phyloP scores from a whole-genome alignment of 2,113 vertebrate genomes.

The Vulpes vulpes region DNA sequence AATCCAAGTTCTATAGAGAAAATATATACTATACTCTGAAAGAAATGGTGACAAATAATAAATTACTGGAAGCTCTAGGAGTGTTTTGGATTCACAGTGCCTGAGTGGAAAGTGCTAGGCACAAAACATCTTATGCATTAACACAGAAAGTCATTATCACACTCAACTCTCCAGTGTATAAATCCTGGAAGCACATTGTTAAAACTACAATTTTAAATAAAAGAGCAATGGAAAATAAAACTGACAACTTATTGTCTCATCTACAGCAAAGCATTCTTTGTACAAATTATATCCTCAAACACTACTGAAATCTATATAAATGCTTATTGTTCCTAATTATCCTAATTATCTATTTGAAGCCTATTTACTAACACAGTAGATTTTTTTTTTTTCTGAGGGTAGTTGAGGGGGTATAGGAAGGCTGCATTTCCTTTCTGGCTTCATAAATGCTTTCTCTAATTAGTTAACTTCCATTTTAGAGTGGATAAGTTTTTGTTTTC shows the following conservation, averaged over 20 bases:
- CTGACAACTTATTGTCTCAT: background rate
- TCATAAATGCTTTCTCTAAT: conserved; percentile 51
- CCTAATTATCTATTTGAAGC: conserved; percentile 7
- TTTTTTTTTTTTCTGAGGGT: background rate
- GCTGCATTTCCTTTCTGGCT: conserved; percentile 32
- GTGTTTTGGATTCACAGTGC: background rate
- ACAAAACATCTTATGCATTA: background rate
- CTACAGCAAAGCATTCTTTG: background rate
- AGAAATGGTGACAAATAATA: background rate
- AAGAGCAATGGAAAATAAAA: background rate
- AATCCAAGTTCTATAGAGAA: background rate
- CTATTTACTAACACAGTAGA: background rate
- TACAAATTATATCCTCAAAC: background rate
- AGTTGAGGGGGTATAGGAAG: background rate
- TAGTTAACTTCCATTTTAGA: conserved; percentile 54
- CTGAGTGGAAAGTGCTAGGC: background rate
- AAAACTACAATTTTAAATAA: conserved; percentile 21
- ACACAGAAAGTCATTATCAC: background rate
- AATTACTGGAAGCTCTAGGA: background rate
- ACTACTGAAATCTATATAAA: background rate
- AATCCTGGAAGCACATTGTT: background rate
- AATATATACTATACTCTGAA: background rate
- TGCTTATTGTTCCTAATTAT: conserved; percentile 34
- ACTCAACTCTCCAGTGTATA: background rate
- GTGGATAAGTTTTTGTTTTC: conserved; percentile 52